phyloP scores from a whole-genome alignment of 2,113 vertebrate species.

The Heptranchias perlo region DNA sequence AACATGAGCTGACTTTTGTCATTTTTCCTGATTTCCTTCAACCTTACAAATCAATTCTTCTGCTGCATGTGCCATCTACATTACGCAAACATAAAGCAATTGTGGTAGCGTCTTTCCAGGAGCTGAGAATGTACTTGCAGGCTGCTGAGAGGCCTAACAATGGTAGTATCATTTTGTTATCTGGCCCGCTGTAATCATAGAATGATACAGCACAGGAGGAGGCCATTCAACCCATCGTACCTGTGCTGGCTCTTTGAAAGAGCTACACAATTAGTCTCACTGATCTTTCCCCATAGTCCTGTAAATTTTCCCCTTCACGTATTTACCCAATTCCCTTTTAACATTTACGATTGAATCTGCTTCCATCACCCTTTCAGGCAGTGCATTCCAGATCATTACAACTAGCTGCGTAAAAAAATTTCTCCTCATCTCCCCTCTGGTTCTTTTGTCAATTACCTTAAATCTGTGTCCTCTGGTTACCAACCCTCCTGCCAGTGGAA shows the following conservation, averaged over 20 bases:
- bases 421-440: background rate
- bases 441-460: background rate
- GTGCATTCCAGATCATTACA: background rate
- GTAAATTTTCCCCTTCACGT: no score
- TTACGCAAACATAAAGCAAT: background rate
- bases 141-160: background rate
- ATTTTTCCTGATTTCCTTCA: background rate
- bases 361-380: background rate
- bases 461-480: background rate
- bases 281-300: no score
- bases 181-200: background rate
- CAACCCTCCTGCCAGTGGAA: background rate
- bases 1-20: background rate
- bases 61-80: background rate
- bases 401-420: background rate
- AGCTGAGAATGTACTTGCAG: background rate
- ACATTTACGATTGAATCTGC: background rate
- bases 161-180: background rate
- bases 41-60: background rate
- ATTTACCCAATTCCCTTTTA: background rate
- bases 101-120: background rate
- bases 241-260: background rate
- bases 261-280: background rate
- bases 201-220: no score
- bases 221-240: no score